phyloP scores from a whole-genome alignment of 2,888 invertebrate genomes.

The Apamea sordens region DNA sequence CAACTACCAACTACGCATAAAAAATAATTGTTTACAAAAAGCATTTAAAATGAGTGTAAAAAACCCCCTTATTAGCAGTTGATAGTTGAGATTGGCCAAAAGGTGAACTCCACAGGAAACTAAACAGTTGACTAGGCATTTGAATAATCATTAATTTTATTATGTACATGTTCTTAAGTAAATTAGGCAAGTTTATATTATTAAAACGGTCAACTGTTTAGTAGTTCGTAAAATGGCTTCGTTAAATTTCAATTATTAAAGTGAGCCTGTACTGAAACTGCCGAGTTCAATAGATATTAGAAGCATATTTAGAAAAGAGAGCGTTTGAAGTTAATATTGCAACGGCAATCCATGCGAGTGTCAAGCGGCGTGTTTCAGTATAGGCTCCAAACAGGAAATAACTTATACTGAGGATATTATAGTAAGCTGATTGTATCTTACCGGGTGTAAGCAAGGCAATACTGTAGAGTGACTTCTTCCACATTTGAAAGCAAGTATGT shows the following conservation, averaged over 20 bases:
- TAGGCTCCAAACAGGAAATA: constrained; percentile 85
- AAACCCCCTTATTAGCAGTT: constrained; percentile 86
- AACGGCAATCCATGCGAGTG: constrained; percentile 74
- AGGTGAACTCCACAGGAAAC: constrained; percentile 79
- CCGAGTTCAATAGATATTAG: constrained; percentile 73
- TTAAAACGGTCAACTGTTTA: constrained; percentile 80
- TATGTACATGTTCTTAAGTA: constrained; percentile 40
- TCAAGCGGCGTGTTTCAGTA: constrained; percentile 85
- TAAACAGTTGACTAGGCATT: constrained; percentile 79
- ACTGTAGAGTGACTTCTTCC: constrained; percentile 90
- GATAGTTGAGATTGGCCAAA: constrained; percentile 87
- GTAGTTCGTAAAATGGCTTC: constrained; percentile 84
- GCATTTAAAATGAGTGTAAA: constrained; percentile 79
- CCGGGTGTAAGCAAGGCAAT: constrained; percentile 90
- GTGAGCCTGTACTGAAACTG: constrained; percentile 86
- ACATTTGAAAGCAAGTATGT: constrained; percentile 90
- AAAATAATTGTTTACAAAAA: constrained; percentile 78
- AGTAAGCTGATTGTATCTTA: constrained; percentile 90
- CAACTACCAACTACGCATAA: constrained; percentile 88
- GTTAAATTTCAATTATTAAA: constrained; percentile 82
- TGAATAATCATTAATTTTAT: constrained; percentile 21
- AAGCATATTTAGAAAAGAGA: constrained; percentile 69
- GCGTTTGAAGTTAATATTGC: constrained; percentile 66
- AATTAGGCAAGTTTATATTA: constrained; percentile 50
- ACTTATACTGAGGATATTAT: constrained; percentile 89